These are phyloP conservation scores for Calameuta filiformis DNA, from an alignment of 2,888 invertebrate species.

Conservation along the genomic window DNA sequence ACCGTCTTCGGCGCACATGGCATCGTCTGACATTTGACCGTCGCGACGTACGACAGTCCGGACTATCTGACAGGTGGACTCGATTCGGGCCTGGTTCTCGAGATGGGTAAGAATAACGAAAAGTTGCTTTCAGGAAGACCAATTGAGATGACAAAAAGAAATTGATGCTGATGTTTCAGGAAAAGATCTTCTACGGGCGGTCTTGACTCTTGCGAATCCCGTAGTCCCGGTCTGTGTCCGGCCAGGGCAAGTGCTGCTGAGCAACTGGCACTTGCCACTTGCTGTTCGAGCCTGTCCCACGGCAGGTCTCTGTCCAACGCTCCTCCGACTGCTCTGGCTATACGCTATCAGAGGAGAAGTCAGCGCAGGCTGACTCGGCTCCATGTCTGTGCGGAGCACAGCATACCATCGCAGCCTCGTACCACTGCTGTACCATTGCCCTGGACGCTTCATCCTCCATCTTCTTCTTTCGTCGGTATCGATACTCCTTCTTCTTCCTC, in stretches of 20 bases:
- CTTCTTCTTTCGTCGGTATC: neutral
- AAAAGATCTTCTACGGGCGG: neutral
- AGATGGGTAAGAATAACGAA: neutral
- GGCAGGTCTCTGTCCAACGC: slow-evolving; percentile 15
- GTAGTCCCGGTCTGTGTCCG: slow-evolving; percentile 35
- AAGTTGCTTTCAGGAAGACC: neutral
- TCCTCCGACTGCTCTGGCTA: neutral
- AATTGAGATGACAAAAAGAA: neutral
- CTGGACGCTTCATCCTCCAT: neutral
- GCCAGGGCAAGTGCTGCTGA: slow-evolving; percentile 59
- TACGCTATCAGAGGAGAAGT: slow-evolving; percentile 5
- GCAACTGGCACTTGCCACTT: slow-evolving; percentile 59
- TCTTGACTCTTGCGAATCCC: neutral
- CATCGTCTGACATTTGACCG: slow-evolving; percentile 5
- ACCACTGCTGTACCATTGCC: neutral
- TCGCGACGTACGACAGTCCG: neutral
- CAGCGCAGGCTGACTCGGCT: slow-evolving; percentile 1
- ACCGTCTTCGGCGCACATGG: slow-evolving; percentile 3
- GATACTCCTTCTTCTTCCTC: neutral
- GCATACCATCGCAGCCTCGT: neutral
- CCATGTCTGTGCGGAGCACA: neutral
- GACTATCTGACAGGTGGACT: neutral
- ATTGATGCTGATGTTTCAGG: neutral
- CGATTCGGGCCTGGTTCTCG: neutral
- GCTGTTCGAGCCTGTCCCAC: slow-evolving; percentile 29